Percentiles rank a stretch among this genome's conserved stretches.
Evolutionary conservation across 1,140 invertebrate genomes (phyloP).

Genomic region (Thaumetopoea pityocampa): DNA sequence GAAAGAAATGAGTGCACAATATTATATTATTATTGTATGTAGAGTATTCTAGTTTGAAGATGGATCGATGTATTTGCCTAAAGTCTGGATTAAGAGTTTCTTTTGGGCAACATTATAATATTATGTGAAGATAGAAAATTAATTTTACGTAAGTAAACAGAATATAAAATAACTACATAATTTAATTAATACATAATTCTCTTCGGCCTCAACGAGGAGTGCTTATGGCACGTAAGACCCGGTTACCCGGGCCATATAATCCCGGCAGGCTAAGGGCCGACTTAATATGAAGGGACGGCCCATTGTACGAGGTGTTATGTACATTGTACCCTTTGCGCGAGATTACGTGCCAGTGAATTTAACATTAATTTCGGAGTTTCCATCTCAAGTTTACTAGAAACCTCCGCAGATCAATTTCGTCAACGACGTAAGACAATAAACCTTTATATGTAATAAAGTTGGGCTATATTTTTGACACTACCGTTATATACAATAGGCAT

Average conservation of each 20-base stretch:
- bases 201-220: conserved; percentile 23
- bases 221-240: conserved; percentile 29
- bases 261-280: conserved; percentile 28
- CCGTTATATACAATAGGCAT: too few relatives aligned
- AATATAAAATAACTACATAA: conserved; percentile 4
- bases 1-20: too few relatives aligned
- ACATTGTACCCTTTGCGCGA: conserved; percentile 37
- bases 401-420: conserved; percentile 17
- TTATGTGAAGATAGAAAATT: too few relatives aligned
- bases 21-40: too few relatives aligned
- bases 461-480: too few relatives aligned
- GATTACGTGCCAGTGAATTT: conserved; percentile 42
- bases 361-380: conserved; percentile 43
- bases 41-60: too few relatives aligned
- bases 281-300: conserved; percentile 52
- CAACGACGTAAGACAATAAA: conserved; percentile 5
- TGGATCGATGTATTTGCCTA: too few relatives aligned
- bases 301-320: conserved; percentile 51
- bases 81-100: too few relatives aligned
- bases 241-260: conserved; percentile 45
- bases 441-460: too few relatives aligned
- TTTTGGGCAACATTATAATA: too few relatives aligned
- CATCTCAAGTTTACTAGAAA: conserved; percentile 25
- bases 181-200: conserved; percentile 26
- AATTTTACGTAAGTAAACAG: too few relatives aligned